phyloP scores from a whole-genome alignment of 2,888 invertebrate species.

The Venustoraphidia nigricollis region DNA sequence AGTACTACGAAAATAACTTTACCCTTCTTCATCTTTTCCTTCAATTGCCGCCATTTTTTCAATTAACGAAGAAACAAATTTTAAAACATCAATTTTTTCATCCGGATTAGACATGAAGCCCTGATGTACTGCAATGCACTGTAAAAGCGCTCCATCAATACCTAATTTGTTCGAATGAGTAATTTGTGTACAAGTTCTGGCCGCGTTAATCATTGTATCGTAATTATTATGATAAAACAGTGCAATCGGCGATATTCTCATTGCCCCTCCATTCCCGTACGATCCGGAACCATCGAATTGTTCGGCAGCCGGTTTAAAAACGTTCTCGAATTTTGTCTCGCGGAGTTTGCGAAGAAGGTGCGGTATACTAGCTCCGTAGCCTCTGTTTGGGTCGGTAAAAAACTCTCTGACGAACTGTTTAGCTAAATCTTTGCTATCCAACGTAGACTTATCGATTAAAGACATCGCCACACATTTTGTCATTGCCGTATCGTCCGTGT shows the following conservation, averaged over 20 bases:
- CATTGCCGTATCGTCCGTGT: conserved; percentile 61
- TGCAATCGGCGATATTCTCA: conserved; percentile 53
- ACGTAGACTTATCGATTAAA: conserved; percentile 33
- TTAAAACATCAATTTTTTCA: conserved; percentile 27
- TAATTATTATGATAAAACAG: conserved; percentile 39
- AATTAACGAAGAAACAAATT: conserved; percentile 34
- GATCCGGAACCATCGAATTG: conserved; percentile 55
- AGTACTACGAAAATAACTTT: conserved; percentile 10
- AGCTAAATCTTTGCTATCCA: conserved; percentile 42
- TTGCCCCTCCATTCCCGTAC: conserved; percentile 65
- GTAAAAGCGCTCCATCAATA: conserved; percentile 38
- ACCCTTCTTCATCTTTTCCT: conserved; percentile 27
- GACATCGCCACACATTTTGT: conserved; percentile 44
- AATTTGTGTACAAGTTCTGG: conserved; percentile 33
- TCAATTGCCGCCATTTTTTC: conserved; percentile 36
- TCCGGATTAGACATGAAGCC: conserved; percentile 30
- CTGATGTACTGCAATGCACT: conserved; percentile 41
- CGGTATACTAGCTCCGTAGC: conserved; percentile 46
- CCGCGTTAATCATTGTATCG: conserved; percentile 31
- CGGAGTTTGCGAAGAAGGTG: conserved; percentile 38
- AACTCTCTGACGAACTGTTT: conserved; percentile 46
- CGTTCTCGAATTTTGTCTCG: conserved; percentile 35
- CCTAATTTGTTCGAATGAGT: conserved; percentile 46
- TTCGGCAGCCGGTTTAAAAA: conserved; percentile 42
- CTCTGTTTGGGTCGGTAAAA: conserved; percentile 40